Base-by-base conservation (phyloP, 1,140 invertebrate species). In the Oscheius sp. region DNA sequence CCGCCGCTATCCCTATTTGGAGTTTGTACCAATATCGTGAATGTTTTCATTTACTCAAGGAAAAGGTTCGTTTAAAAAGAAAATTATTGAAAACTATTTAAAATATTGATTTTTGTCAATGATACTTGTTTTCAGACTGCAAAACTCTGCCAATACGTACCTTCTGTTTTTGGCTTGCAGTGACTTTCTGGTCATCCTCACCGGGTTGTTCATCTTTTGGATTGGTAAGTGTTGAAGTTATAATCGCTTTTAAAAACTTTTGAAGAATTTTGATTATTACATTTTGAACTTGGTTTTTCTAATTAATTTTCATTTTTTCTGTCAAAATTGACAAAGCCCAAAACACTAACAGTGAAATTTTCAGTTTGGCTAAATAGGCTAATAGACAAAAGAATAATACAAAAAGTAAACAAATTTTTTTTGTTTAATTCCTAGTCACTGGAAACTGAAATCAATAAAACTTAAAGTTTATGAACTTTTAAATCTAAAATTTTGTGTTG, bases 171-270 rank as follows among this genome's bases (percentile, higher is more conserved):
- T 83, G 1, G 78, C 79, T 4, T 82, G 75, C 61, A 71, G 63
- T 31, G 82, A 83, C 63, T 83, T 84, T 62, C 59, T 82, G 42
- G 82, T 83, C 32, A 80, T 83, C 45, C 42, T 84, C 13, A 83
- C 82, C 13, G 82, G 82, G 46, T 36, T 83, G 20, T 83, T 83
- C 73, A 84, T 83, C 49, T 83, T 83, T 58, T 83, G 82, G 82
- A 78, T 82, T 38, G 79, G 79, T 55, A 67, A 65, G 18, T 34
- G 18, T n/a, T 36, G 26, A 18, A 4, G 28, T 1, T 38, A 42
- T n/a, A 7, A 15, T 23, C 1, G 55, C 23, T 23, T 59, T 59
- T 59, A 20, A 45, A 45, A 45, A 45, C 18, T 18, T 45, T 15
- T 18, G 0, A 18, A 15, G 23, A 45, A 45, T 45, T 45, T 45